phyloP scores from a whole-genome alignment of 92 coral and sea anemone species.

The Umimayanthus chanpuru region DNA sequence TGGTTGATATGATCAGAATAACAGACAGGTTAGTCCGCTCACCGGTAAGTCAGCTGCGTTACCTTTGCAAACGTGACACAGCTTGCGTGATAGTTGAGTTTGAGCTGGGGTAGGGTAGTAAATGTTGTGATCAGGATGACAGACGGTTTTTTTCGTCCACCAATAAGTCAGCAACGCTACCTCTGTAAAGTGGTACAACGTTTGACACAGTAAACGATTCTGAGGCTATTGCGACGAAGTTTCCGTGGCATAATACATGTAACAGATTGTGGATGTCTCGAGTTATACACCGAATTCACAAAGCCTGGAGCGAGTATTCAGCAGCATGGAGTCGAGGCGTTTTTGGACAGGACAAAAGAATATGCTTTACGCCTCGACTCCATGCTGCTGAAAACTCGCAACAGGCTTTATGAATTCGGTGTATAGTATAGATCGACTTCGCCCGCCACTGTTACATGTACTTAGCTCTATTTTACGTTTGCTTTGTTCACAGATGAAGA shows the following conservation, averaged over 20 bases:
- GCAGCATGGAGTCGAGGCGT: too few species aligned
- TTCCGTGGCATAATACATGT: background rate
- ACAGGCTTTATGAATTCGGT: too few species aligned
- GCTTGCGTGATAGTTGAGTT: background rate
- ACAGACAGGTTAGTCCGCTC: slow-evolving; percentile 59
- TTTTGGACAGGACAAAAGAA: too few species aligned
- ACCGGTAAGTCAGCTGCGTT: slow-evolving; percentile 51
- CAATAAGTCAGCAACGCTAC: slow-evolving; percentile 43
- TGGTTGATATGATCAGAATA: slow-evolving; percentile 66
- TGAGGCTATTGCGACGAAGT: background rate
- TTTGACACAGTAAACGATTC: background rate
- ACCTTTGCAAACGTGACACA: background rate
- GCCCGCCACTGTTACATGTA: background rate
- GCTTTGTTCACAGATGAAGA: slow-evolving; percentile 51
- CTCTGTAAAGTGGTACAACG: too few species aligned
- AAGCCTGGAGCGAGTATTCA: too few species aligned
- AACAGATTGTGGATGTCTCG: background rate
- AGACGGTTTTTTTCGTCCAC: slow-evolving; percentile 73
- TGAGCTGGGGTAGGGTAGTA: too few species aligned
- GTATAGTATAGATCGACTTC: background rate
- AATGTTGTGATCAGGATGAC: slow-evolving; percentile 65
- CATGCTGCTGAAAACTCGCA: too few species aligned
- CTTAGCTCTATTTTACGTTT: background rate
- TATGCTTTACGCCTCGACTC: too few species aligned
- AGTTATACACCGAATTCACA: too few species aligned